A percentile compares a stretch with the other conserved stretches of the same genome.
Evolutionary conservation across 2,888 invertebrate species (phyloP).

Genomic region (Onthophagus sagittarius): DNA sequence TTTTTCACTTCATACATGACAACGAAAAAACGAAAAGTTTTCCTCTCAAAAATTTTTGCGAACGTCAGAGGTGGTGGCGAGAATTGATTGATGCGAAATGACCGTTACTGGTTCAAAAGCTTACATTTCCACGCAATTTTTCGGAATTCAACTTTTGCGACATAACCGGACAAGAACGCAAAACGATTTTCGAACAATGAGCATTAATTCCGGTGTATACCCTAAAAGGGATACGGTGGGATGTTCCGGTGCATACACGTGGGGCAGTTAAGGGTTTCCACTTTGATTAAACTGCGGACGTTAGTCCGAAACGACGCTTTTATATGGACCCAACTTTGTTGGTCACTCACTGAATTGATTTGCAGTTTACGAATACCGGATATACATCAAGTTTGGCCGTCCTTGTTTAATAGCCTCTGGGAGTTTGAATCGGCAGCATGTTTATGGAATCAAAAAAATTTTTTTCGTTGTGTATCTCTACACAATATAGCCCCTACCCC

Average conservation of each 20-base stretch:
- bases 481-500: background rate
- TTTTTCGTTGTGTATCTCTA: background rate
- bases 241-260: background rate
- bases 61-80: background rate
- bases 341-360: conserved; percentile 7
- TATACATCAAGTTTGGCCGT: background rate
- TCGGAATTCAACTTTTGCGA: background rate
- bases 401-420: background rate
- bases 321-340: background rate
- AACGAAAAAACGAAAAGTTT: background rate
- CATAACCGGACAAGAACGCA: background rate
- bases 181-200: background rate
- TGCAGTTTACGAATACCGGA: background rate
- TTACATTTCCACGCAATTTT: background rate
- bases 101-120: background rate
- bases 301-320: conserved; percentile 2
- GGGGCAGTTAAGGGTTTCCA: background rate
- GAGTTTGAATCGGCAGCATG: background rate
- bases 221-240: background rate
- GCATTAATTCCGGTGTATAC: background rate
- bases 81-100: background rate
- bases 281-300: conserved; percentile 10
- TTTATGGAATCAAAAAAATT: background rate
- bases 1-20: background rate
- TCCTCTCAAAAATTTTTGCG: background rate